Evolutionary conservation across 2,113 vertebrate genomes (phyloP).

Genomic region (Capreolus pygargus): DNA sequence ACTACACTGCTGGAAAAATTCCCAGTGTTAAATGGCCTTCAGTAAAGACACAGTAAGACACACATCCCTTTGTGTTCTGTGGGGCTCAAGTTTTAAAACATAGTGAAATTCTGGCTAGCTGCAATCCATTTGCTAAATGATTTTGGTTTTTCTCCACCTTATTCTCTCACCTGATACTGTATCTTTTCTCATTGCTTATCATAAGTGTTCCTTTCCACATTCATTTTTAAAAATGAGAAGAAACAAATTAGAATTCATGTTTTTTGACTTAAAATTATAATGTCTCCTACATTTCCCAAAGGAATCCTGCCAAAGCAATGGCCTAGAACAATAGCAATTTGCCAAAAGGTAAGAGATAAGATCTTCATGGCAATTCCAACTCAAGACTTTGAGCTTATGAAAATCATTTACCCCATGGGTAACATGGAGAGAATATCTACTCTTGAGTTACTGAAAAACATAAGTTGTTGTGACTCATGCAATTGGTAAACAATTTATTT

Average conservation of each 20-base stretch:
- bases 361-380: background rate
- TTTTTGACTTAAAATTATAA: conserved; percentile 49
- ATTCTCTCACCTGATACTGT: conserved; percentile 52
- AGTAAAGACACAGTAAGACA: conserved; percentile 50
- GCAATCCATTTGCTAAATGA: conserved; percentile 58
- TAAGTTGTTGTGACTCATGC: background rate
- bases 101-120: conserved; percentile 64
- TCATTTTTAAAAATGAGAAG: conserved; percentile 36
- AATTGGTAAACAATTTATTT: background rate
- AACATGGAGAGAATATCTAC: background rate
- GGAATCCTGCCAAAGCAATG: background rate
- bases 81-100: conserved; percentile 57
- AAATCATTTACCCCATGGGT: background rate
- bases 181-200: conserved; percentile 65
- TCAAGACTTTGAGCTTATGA: background rate
- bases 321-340: background rate
- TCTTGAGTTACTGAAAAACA: background rate
- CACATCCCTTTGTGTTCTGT: conserved; percentile 62
- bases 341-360: conserved; percentile 25
- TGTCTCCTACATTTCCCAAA: conserved; percentile 45
- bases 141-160: conserved; percentile 61
- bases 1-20: conserved; percentile 57
- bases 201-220: conserved; percentile 63
- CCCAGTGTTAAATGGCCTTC: conserved; percentile 61
- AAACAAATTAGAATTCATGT: conserved; percentile 58